phyloP scores from a whole-genome alignment of 1,140 invertebrate species.

The Meteorus sp. region DNA sequence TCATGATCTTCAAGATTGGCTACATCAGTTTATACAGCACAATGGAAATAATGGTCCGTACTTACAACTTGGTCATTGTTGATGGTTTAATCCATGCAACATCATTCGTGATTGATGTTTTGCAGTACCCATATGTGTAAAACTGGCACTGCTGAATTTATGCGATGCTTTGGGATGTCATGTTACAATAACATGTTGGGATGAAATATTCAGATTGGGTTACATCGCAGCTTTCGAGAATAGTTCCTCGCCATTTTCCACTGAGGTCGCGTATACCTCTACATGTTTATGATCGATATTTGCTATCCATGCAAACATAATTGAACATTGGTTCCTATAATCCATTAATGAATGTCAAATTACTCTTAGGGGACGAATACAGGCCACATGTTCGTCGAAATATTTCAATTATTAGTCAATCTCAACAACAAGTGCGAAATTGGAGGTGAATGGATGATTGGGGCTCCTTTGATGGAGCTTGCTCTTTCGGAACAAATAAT shows the following conservation, averaged over 20 bases:
- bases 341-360: no score
- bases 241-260: constrained; percentile 34
- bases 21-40: constrained; percentile 58
- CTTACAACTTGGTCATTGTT: no score
- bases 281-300: no score
- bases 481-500: constrained; percentile 80
- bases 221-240: constrained; percentile 45
- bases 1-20: constrained; percentile 67
- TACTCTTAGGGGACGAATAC: constrained; percentile 63
- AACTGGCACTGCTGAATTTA: constrained; percentile 70
- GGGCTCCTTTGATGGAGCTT: constrained; percentile 68
- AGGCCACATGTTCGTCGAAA: constrained; percentile 65
- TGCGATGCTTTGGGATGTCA: constrained; percentile 76
- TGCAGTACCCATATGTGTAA: constrained; percentile 66
- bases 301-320: no score
- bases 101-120: constrained; percentile 15
- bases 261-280: constrained; percentile 28
- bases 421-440: constrained; percentile 71
- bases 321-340: no score
- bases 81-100: no score
- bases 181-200: constrained; percentile 74
- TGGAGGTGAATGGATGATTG: constrained; percentile 66
- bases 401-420: constrained; percentile 66
- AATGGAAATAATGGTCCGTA: constrained; percentile 3
- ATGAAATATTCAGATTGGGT: constrained; percentile 69